Conservation (phyloP, 2,797 vertebrate species). For the Sebastes paucispinis region DNA sequence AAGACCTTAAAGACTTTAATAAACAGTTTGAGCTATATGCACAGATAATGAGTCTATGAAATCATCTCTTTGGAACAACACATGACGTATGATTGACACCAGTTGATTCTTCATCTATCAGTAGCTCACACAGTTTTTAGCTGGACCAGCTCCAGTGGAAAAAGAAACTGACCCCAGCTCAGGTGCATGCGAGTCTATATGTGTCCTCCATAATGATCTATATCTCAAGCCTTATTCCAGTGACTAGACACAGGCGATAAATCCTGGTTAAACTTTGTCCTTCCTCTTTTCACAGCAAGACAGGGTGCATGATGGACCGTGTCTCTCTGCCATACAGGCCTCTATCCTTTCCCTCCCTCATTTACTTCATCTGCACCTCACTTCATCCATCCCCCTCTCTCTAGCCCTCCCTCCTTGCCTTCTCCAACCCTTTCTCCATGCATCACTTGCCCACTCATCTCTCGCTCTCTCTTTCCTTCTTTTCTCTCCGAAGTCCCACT, state of each 20-base stretch:
- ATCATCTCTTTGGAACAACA: background rate
- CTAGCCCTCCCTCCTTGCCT: constrained; percentile 25
- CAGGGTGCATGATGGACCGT: constrained; percentile 72
- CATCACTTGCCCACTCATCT: constrained; percentile 40
- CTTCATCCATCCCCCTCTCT: constrained; percentile 39
- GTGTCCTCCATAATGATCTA: constrained; percentile 78
- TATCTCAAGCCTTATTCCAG: constrained; percentile 67
- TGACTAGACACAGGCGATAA: constrained; percentile 72
- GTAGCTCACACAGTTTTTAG: background rate
- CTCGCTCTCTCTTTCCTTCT: background rate
- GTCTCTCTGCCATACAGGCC: constrained; percentile 56
- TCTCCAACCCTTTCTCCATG: constrained; percentile 24
- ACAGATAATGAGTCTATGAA: background rate
- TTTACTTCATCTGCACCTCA: constrained; percentile 53
- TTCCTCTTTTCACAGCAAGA: constrained; percentile 73
- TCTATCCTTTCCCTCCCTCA: constrained; percentile 47
- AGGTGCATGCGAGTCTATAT: constrained; percentile 63
- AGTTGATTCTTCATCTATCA: background rate
- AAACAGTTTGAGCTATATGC: background rate
- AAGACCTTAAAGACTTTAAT: background rate
- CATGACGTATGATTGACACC: background rate
- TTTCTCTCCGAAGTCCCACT: constrained; percentile 3
- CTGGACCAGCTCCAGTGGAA: background rate
- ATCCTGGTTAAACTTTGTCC: constrained; percentile 79
- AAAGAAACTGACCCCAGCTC: constrained; percentile 55